Evolutionary conservation across 2,113 vertebrate genomes (phyloP).

Genomic region (Terrapene triunguis): DNA sequence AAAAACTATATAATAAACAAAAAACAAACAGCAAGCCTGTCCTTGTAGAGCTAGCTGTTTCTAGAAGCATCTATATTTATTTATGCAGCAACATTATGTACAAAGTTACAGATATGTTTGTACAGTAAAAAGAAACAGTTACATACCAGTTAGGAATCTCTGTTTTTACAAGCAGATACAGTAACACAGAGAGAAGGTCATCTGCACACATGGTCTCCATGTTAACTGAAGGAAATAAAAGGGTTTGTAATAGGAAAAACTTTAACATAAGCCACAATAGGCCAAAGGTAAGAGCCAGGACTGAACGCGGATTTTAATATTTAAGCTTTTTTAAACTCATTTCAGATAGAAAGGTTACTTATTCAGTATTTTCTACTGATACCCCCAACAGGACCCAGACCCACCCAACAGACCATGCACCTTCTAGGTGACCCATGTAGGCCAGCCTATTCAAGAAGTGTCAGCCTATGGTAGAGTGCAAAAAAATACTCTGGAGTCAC

Average conservation of each 20-base stretch:
- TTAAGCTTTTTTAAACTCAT: not conserved
- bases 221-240: constrained; percentile 80
- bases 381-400: not conserved
- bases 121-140: not conserved
- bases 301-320: not conserved
- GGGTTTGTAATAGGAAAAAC: not conserved
- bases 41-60: not conserved
- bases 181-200: constrained; percentile 93
- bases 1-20: no score
- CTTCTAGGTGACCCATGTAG: not conserved
- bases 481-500: not conserved
- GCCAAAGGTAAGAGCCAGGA: not conserved
- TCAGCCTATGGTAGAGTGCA: not conserved
- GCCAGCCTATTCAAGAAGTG: not conserved
- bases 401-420: not conserved
- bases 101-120: not conserved
- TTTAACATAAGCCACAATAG: not conserved
- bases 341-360: not conserved
- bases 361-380: not conserved
- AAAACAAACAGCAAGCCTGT: not conserved
- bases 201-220: constrained; percentile 94
- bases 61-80: not conserved
- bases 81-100: not conserved
- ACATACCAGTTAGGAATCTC: constrained; percentile 98
- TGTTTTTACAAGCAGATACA: constrained; percentile 95